These are phyloP conservation scores for Oreochromis tanganicae DNA, from an alignment of 2,113 vertebrate genomes.

Conservation along the genomic window DNA sequence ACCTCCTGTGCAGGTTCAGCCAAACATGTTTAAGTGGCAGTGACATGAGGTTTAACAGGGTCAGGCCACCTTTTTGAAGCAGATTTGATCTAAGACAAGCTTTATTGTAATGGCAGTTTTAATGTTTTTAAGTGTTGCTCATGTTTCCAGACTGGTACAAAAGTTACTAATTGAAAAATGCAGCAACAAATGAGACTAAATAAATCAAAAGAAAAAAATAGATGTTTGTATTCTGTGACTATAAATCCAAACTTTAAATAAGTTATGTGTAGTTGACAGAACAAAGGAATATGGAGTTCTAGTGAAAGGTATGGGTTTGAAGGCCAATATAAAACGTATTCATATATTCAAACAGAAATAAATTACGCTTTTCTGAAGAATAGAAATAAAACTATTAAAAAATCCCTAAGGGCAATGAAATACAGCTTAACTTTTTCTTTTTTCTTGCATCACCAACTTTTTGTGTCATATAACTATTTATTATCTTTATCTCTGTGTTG, in stretches of 20 bases:
- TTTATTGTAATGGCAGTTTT: neutral
- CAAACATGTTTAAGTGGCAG: neutral
- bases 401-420: neutral
- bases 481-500: neutral
- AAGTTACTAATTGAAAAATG: neutral
- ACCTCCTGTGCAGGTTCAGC: neutral
- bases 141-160: neutral
- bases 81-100: neutral
- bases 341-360: neutral
- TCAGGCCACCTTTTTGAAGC: neutral
- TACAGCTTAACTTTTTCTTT: neutral
- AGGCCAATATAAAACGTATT: too few relatives aligned
- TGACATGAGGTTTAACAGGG: too few relatives aligned
- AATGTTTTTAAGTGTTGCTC: neutral
- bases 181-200: neutral
- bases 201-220: neutral
- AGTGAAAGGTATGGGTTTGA: neutral
- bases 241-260: neutral
- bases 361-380: neutral
- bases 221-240: neutral
- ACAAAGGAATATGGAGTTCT: neutral
- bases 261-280: too few relatives aligned
- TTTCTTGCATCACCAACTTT: neutral
- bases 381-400: neutral
- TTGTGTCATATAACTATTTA: neutral